These are phyloP conservation scores for Dolichopus griseipennis DNA, from an alignment of 2,888 invertebrate genomes.

Conservation along the genomic window DNA sequence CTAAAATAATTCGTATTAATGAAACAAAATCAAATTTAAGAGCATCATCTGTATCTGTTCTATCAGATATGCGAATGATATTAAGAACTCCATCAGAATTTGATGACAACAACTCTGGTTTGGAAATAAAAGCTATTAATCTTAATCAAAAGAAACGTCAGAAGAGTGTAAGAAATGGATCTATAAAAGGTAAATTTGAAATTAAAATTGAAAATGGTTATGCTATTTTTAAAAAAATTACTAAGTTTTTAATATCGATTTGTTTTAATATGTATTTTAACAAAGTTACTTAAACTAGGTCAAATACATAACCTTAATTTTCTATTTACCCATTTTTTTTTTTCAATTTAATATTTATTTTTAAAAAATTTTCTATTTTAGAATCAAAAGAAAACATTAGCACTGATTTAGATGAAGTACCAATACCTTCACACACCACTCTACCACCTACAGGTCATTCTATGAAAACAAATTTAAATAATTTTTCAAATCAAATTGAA, in stretches of 20 bases:
- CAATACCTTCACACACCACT: not conserved
- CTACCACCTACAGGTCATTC: not conserved
- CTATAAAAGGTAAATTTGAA: not conserved
- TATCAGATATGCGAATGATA: not conserved
- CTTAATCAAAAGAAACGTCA: not conserved
- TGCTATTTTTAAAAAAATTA: too few relatives aligned
- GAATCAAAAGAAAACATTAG: not conserved
- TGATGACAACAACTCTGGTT: not conserved
- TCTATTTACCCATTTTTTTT: too few relatives aligned
- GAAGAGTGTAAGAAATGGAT: not conserved
- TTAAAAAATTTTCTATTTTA: not conserved
- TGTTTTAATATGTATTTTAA: too few relatives aligned
- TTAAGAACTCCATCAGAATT: not conserved
- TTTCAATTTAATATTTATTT: too few relatives aligned
- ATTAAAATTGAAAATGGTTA: not conserved
- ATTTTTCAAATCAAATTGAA: not conserved
- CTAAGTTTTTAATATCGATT: too few relatives aligned
- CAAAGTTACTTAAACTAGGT: too few relatives aligned
- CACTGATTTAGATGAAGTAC: not conserved
- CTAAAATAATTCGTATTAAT: constrained; percentile 21
- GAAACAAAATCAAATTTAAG: constrained; percentile 8
- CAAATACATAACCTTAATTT: too few relatives aligned
- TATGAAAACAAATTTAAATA: not conserved
- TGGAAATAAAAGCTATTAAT: not conserved
- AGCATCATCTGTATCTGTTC: constrained; percentile 9